Percentiles rank a stretch among this genome's conserved stretches.
Conservation (phyloP, 2,888 invertebrate species). For the Disparrhopalites patrizii region DNA sequence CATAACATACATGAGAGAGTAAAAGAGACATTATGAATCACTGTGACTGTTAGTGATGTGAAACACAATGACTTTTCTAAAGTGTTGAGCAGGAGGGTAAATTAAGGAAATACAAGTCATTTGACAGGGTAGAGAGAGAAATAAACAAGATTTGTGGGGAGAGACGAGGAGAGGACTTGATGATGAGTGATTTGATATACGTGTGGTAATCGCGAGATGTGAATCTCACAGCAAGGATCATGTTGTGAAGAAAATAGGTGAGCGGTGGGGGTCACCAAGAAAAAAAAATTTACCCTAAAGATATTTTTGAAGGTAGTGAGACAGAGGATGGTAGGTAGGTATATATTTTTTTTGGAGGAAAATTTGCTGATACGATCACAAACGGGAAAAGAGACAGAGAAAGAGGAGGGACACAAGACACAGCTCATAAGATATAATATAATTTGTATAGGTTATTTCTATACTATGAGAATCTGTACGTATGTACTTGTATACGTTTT, state of each 20-base stretch:
- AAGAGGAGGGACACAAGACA: too few species aligned
- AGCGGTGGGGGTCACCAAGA: constrained; percentile 25
- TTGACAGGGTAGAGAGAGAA: not conserved
- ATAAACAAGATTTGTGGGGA: not conserved
- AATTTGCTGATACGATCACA: constrained; percentile 1
- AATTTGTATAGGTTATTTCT: too few species aligned
- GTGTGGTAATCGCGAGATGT: constrained; percentile 20
- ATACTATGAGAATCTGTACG: too few species aligned
- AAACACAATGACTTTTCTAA: not conserved
- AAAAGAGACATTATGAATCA: not conserved
- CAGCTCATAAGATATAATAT: too few species aligned
- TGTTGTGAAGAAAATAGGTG: constrained; percentile 27
- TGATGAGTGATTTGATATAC: constrained; percentile 24
- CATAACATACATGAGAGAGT: not conserved
- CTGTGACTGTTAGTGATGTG: not conserved
- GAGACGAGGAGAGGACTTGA: too few species aligned
- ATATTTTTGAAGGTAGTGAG: not conserved
- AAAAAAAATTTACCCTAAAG: constrained; percentile 10
- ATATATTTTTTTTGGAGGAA: not conserved
- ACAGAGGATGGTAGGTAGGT: too few species aligned
- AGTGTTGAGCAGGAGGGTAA: not conserved
- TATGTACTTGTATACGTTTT: too few species aligned
- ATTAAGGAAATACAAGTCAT: not conserved
- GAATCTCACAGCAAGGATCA: constrained; percentile 21
- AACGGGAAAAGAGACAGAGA: too few species aligned